These are phyloP conservation scores for Eubasilissa regina DNA, from an alignment of 1,140 invertebrate species.

Conservation along the genomic window DNA sequence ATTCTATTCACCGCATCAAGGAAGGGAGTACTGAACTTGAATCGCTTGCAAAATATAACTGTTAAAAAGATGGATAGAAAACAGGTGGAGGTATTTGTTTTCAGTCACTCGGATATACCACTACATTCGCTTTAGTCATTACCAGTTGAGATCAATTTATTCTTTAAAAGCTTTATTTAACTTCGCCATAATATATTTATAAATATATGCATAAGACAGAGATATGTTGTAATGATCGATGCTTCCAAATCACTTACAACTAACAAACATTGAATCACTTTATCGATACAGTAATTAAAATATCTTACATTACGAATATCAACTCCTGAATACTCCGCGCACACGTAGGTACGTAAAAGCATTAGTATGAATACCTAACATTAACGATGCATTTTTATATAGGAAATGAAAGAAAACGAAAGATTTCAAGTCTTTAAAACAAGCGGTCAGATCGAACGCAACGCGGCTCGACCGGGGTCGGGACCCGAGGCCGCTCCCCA, in stretches of 20 bases:
- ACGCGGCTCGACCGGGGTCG: conserved; percentile 54
- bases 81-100: not conserved
- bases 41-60: too few species aligned
- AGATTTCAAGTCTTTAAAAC: not conserved
- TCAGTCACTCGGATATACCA: conserved; percentile 9
- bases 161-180: conserved; percentile 58
- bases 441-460: conserved; percentile 13
- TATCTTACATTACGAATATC: conserved; percentile 38
- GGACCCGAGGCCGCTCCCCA: conserved; percentile 48
- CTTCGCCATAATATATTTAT: conserved; percentile 53
- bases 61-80: conserved; percentile 21
- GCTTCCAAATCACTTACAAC: conserved; percentile 53
- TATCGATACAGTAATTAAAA: conserved; percentile 37
- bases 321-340: conserved; percentile 26
- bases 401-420: conserved; percentile 11
- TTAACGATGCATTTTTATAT: conserved; percentile 3
- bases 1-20: conserved; percentile 26
- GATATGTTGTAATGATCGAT: conserved; percentile 58
- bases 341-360: not conserved
- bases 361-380: conserved; percentile 5
- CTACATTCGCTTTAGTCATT: conserved; percentile 15
- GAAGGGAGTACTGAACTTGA: not conserved
- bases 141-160: conserved; percentile 50
- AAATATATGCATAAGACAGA: conserved; percentile 58
- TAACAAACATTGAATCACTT: conserved; percentile 54